Conservation (phyloP, 1,140 invertebrate species). For the Drosophila nebulosa region DNA sequence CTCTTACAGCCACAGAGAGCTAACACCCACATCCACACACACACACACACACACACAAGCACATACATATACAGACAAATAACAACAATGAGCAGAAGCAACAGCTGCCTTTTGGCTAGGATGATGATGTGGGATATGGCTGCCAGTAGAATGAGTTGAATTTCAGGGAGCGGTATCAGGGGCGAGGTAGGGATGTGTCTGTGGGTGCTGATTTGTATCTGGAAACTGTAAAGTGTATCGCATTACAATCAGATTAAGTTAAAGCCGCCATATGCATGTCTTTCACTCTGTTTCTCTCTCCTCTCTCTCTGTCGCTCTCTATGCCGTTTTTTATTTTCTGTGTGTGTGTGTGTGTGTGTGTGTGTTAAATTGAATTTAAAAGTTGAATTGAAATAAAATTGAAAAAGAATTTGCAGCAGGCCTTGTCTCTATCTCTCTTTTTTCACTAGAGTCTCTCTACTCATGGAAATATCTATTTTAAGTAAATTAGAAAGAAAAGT, state of each 20-base stretch:
- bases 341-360: not conserved
- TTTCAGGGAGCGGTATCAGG: too few species aligned
- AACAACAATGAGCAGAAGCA: conserved; percentile 58
- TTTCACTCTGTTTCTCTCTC: not conserved
- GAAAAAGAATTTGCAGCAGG: conserved; percentile 61
- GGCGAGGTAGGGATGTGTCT: conserved; percentile 2
- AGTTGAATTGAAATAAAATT: conserved; percentile 70
- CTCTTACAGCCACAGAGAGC: conserved; percentile 1
- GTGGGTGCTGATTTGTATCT: conserved; percentile 78
- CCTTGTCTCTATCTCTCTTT: not conserved
- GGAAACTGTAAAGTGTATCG: conserved; percentile 75
- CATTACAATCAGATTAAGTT: conserved; percentile 78
- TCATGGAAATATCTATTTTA: conserved; percentile 46
- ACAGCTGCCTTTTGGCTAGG: conserved; percentile 54
- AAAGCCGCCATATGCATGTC: conserved; percentile 54
- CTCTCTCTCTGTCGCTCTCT: not conserved
- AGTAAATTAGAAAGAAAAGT: conserved; percentile 61
- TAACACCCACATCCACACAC: conserved; percentile 7
- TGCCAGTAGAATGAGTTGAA: conserved; percentile 17
- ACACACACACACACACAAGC: conserved; percentile 9
- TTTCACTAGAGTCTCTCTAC: not conserved
- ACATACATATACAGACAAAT: conserved; percentile 17
- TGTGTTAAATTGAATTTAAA: conserved; percentile 70
- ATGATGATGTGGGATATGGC: conserved; percentile 6
- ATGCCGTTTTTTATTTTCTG: not conserved